These are phyloP conservation scores for Pseudococcus viburni DNA, from an alignment of 2,888 invertebrate genomes.

Conservation along the genomic window DNA sequence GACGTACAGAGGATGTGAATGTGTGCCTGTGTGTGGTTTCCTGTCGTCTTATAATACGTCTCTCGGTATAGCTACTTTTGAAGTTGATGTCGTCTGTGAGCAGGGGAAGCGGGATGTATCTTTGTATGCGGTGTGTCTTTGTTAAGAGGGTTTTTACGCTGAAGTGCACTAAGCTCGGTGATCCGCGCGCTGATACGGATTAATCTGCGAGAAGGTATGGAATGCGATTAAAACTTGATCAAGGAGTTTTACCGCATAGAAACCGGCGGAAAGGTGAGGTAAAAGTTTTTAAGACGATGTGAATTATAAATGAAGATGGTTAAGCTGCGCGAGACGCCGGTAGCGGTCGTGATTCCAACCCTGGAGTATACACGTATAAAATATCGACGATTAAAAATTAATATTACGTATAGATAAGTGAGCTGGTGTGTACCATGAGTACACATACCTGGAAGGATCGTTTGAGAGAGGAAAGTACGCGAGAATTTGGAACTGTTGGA, in stretches of 20 bases:
- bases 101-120: background rate
- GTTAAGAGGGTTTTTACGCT: constrained; percentile 11
- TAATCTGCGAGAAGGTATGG: constrained; percentile 34
- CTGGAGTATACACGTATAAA: background rate
- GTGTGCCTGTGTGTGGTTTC: background rate
- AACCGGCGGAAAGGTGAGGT: background rate
- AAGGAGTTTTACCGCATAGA: constrained; percentile 13
- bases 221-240: constrained; percentile 39
- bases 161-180: background rate
- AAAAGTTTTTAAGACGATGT: constrained; percentile 16
- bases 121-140: constrained; percentile 16
- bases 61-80: background rate
- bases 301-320: constrained; percentile 21
- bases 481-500: too few relatives aligned
- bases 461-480: too few relatives aligned
- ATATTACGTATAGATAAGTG: background rate
- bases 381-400: constrained; percentile 13
- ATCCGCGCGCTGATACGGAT: constrained; percentile 14
- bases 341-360: background rate
- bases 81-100: background rate
- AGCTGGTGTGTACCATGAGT: background rate
- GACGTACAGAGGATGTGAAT: background rate
- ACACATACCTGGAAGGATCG: too few relatives aligned
- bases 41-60: too few relatives aligned
- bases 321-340: background rate